Evolutionary conservation across 2,797 vertebrate genomes (phyloP).

Genomic region (Acanthiza pusilla): DNA sequence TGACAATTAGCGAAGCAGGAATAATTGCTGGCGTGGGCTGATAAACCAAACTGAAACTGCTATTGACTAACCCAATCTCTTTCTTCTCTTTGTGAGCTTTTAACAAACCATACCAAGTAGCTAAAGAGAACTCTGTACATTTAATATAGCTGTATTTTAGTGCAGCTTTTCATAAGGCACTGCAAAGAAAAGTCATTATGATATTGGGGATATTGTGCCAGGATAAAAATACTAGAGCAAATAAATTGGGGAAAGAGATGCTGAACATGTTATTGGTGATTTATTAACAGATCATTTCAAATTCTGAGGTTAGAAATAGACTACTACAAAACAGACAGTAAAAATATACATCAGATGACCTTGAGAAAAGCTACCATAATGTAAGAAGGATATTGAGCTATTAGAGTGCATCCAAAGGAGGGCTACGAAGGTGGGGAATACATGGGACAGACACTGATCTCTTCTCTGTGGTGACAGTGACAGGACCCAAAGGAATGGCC

Average conservation of each 20-base stretch:
- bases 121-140: background rate
- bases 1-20: slow-evolving; percentile 9
- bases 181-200: slow-evolving; percentile 22
- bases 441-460: background rate
- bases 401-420: background rate
- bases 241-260: background rate
- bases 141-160: background rate
- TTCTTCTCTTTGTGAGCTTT: background rate
- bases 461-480: background rate
- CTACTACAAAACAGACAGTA: background rate
- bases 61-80: background rate
- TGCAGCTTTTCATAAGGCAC: background rate
- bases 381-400: background rate
- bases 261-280: background rate
- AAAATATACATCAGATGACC: background rate
- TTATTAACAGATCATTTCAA: background rate
- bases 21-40: slow-evolving; percentile 34
- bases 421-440: background rate
- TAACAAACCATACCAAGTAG: background rate
- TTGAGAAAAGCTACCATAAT: background rate
- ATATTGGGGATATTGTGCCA: background rate
- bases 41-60: background rate
- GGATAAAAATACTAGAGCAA: background rate
- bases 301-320: background rate
- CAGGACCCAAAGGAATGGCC: background rate